A percentile compares a stretch with the other conserved stretches of the same genome.
These are phyloP conservation scores for Polymixis flavicincta DNA, from an alignment of 2,888 invertebrate genomes.

Conservation along the genomic window DNA sequence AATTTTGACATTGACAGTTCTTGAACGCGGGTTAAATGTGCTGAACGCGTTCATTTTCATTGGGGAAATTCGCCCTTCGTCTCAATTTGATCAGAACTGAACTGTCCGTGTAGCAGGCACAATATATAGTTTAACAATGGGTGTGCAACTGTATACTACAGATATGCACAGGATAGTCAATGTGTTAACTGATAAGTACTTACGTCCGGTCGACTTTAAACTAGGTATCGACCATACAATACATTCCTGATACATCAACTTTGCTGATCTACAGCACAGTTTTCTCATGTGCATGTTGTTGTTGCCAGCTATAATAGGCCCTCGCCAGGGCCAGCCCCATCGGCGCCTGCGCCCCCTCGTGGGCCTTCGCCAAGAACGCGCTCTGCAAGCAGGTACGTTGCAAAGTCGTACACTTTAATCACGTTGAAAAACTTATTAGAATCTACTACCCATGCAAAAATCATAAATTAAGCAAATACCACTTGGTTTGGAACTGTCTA, in stretches of 20 bases:
- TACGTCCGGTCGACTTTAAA: background rate
- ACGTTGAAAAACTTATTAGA: background rate
- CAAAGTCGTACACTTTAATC: background rate
- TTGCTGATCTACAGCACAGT: background rate
- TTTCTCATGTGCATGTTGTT: conserved; percentile 10
- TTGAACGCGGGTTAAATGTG: too few relatives aligned
- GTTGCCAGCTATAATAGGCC: conserved; percentile 21
- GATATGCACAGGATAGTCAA: background rate
- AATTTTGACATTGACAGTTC: too few relatives aligned
- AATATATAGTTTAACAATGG: background rate
- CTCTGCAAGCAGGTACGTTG: conserved; percentile 54
- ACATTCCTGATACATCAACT: background rate
- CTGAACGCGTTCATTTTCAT: background rate
- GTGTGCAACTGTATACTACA: background rate
- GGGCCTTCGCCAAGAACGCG: conserved; percentile 12
- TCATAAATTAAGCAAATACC: background rate
- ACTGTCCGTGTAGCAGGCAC: background rate
- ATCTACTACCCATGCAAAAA: background rate
- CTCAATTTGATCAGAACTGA: background rate
- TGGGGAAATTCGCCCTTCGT: too few relatives aligned
- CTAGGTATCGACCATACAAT: background rate
- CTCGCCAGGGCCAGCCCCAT: background rate
- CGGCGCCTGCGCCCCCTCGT: background rate
- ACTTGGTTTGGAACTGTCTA: background rate
- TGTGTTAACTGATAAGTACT: background rate